Evolutionary conservation across 2,888 invertebrate genomes (phyloP), one percentile per base, ranked within the genome.

Genomic region (Habrosyne pyritoides): DNA sequence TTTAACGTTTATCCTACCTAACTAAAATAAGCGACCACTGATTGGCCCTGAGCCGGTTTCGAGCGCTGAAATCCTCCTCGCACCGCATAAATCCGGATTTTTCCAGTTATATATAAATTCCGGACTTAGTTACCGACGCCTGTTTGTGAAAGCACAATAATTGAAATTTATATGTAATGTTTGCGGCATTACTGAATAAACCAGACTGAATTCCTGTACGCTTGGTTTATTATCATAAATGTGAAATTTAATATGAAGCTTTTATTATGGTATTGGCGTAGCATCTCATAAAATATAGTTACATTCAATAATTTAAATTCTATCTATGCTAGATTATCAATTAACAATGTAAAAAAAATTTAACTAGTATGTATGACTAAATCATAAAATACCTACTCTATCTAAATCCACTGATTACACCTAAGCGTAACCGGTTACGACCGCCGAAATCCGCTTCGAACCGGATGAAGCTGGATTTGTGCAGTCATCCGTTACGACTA

Each of bases 391-490:
- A 26, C 6, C 8, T 48, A 7, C 18, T 18, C 0, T 42, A 42
- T 42, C 42, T n/a, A 24, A 26, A 48, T 48, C 8, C 24, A 26
- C n/a, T 48, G 24, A 48, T 24, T n/a, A 48, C 5, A 48, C 28
- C n/a, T 18, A 10, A 14, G 18, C 21, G 21, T 50, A 6, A 10
- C n/a, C 28, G 18, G 50, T 28, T 50, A 28, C 28, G 50, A 28
- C 67, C 68, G 57, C 58, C 66, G 49, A 65, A 79, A 77, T 77
- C 77, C 71, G 66, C 64, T 61, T 57, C 57, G 64, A 60, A 61
- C 66, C 63, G 74, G 79, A 79, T 84, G 70, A 73, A 73, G 76
- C 80, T 60, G 74, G 81, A 81, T 83, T 83, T 81, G 78, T 81
- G 75, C 78, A 76, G 77, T 78, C 77, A 67, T 70, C 70, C 69